Conservation (phyloP, 2,888 invertebrate genomes). For the Serrognathus titanus region DNA sequence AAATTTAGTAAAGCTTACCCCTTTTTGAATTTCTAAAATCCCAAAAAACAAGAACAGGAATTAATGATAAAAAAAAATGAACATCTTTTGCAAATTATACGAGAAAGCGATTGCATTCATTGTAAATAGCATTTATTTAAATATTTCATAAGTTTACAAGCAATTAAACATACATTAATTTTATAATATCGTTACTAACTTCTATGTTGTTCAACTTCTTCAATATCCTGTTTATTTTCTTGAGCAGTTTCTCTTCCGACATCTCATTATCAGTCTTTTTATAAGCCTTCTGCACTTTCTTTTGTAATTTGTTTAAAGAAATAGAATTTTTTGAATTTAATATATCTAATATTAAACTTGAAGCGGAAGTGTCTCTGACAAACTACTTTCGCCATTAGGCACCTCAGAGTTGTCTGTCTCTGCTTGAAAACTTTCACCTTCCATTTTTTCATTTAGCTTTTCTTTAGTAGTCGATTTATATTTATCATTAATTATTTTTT, state of each 20-base stretch:
- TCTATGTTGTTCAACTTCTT: conserved; percentile 63
- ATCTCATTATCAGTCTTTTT: conserved; percentile 49
- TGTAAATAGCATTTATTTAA: too few relatives aligned
- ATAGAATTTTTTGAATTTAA: conserved; percentile 56
- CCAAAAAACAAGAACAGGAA: too few relatives aligned
- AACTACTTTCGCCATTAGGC: neutral
- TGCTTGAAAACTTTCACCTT: conserved; percentile 10
- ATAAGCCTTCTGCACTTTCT: conserved; percentile 70
- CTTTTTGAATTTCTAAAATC: too few relatives aligned
- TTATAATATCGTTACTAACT: conserved; percentile 60
- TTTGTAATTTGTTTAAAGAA: conserved; percentile 68
- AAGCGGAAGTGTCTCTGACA: conserved; percentile 17
- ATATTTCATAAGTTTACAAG: neutral
- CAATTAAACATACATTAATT: conserved; percentile 15
- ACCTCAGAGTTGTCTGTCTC: conserved; percentile 3
- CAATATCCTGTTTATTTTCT: conserved; percentile 70
- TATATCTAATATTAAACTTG: conserved; percentile 17
- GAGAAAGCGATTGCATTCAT: too few relatives aligned
- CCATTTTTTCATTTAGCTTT: neutral
- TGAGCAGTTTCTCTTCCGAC: conserved; percentile 60
- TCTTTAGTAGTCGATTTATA: conserved; percentile 5
- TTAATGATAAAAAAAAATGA: too few relatives aligned
- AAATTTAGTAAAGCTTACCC: too few relatives aligned
- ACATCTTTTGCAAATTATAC: too few relatives aligned
- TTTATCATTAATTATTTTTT: too few relatives aligned